phyloP scores from a whole-genome alignment of 2,888 invertebrate species.

The Protula sp. region DNA sequence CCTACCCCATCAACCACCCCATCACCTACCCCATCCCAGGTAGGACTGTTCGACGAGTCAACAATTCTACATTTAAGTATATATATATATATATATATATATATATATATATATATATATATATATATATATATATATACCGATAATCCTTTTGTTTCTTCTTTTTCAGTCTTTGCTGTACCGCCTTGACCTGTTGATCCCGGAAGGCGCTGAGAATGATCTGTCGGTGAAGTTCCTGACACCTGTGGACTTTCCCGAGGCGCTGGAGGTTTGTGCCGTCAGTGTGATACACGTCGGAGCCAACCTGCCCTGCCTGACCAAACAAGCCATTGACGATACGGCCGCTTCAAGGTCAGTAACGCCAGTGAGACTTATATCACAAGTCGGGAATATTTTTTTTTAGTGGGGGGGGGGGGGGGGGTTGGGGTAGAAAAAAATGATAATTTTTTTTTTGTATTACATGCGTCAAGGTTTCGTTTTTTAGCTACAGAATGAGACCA shows the following conservation, averaged over 20 bases:
- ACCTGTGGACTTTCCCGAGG: conserved; percentile 17
- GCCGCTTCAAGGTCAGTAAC: background rate
- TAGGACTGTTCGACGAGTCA: no score
- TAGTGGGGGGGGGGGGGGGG: no score
- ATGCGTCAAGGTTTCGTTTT: no score
- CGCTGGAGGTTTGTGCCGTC: conserved; percentile 32
- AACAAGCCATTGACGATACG: background rate
- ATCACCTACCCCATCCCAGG: no score
- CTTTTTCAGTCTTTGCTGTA: background rate
- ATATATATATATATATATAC: background rate
- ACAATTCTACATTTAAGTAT: no score
- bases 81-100: no score
- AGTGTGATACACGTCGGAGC: conserved; percentile 30
- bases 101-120: no score
- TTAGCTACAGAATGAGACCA: no score
- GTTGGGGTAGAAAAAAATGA: no score
- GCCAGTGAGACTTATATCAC: background rate
- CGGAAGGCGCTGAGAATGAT: conserved; percentile 6
- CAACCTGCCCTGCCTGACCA: conserved; percentile 33
- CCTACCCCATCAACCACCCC: no score
- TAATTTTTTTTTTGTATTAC: no score
- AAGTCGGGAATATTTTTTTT: background rate
- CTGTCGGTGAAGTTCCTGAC: conserved; percentile 27
- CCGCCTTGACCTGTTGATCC: conserved; percentile 10
- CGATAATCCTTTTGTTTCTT: background rate